Evolutionary conservation across 2,888 invertebrate species (phyloP).

Genomic region (Gnatocerus cornutus): DNA sequence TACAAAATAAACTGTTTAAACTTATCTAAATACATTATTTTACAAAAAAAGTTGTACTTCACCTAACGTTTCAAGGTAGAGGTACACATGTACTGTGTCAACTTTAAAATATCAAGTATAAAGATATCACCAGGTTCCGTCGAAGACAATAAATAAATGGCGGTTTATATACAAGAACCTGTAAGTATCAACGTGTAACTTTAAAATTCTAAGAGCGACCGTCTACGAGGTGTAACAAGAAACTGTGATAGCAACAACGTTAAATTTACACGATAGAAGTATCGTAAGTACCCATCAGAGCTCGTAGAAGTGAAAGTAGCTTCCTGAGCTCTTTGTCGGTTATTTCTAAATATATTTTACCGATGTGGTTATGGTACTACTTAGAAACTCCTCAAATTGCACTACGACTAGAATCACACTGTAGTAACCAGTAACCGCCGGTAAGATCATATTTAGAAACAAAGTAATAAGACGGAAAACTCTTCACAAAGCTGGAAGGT

Average conservation of each 20-base stretch:
- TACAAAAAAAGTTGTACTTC: slow-evolving; percentile 29
- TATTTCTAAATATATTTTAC: slow-evolving; percentile 14
- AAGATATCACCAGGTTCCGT: slow-evolving; percentile 5
- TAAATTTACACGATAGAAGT: neutral
- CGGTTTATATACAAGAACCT: slow-evolving; percentile 11
- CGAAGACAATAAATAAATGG: neutral
- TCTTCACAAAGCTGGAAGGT: slow-evolving; percentile 8
- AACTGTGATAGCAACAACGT: too few species aligned
- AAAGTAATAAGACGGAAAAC: slow-evolving; percentile 14
- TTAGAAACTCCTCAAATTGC: slow-evolving; percentile 23
- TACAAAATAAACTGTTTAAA: slow-evolving; percentile 37
- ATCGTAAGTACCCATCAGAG: slow-evolving; percentile 22
- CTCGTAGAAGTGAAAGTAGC: neutral
- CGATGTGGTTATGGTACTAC: slow-evolving; percentile 12
- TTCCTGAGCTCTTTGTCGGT: too few species aligned
- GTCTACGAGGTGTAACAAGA: too few species aligned
- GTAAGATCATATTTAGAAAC: slow-evolving; percentile 25
- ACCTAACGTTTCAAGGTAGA: slow-evolving; percentile 12
- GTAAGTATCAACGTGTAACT: slow-evolving; percentile 12
- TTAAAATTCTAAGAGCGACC: neutral
- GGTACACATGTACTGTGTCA: neutral
- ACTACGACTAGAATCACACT: slow-evolving; percentile 46
- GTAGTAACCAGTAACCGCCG: slow-evolving; percentile 11
- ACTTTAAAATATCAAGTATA: slow-evolving; percentile 13
- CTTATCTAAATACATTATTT: slow-evolving; percentile 26